These are phyloP conservation scores for Chaenogobius annularis DNA, from an alignment of 2,113 vertebrate genomes.

Conservation along the genomic window DNA sequence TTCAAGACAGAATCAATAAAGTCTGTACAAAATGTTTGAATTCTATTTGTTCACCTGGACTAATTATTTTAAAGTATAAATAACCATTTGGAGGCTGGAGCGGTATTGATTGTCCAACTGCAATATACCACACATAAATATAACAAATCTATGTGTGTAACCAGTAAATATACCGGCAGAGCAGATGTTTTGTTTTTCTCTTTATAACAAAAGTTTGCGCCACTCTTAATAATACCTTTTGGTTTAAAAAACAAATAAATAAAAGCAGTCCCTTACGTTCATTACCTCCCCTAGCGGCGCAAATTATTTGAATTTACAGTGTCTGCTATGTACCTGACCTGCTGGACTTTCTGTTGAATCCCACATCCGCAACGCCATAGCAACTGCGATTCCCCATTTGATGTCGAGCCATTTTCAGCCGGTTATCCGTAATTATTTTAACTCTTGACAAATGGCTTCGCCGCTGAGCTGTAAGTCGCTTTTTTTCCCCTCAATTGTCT, in stretches of 20 bases:
- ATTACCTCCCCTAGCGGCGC: not conserved
- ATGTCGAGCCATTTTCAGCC: slow-evolving; percentile 9
- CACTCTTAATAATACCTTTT: not conserved
- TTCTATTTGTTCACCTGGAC: not conserved
- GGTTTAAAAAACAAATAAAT: too few relatives aligned
- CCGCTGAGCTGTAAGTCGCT: slow-evolving; percentile 23
- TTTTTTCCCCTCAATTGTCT: slow-evolving; percentile 17
- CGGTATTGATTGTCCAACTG: too few relatives aligned
- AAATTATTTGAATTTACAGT: slow-evolving; percentile 1
- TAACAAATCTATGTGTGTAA: not conserved
- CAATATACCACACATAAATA: not conserved
- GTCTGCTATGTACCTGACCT: not conserved
- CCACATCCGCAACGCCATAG: slow-evolving; percentile 2
- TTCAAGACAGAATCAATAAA: not conserved
- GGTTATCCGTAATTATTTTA: slow-evolving; percentile 19
- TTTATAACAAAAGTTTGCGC: not conserved
- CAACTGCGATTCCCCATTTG: not conserved
- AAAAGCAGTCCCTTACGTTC: not conserved
- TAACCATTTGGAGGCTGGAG: not conserved
- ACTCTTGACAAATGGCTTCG: slow-evolving; percentile 36
- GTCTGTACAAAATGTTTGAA: not conserved
- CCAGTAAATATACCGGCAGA: not conserved
- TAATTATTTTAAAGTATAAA: not conserved
- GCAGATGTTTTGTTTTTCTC: too few relatives aligned
- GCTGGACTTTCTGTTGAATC: not conserved